Percentiles rank a stretch among this genome's conserved stretches.
phyloP scores from a whole-genome alignment of 2,113 vertebrate genomes.

The Notarius lentiginosus region DNA sequence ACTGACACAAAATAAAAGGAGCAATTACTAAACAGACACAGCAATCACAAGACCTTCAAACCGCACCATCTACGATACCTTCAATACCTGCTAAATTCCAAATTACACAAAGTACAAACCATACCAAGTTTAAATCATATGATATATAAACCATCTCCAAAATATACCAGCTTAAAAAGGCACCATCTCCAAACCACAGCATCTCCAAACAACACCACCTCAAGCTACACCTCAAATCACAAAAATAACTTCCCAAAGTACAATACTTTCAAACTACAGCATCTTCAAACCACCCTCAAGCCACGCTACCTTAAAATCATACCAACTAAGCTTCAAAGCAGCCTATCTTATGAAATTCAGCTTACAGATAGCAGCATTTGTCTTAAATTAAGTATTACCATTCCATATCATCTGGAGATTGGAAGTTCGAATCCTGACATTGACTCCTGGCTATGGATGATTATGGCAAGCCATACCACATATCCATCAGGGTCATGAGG shows the following conservation, averaged over 20 bases:
- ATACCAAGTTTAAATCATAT: not conserved
- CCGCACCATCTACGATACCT: not conserved
- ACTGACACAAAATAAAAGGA: not conserved
- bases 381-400: not conserved
- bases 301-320: not conserved
- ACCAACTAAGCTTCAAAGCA: no score
- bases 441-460: not conserved
- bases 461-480: no score
- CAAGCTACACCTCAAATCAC: not conserved
- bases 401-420: not conserved
- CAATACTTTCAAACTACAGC: no score
- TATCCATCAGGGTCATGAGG: no score
- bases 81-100: not conserved
- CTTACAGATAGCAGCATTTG: not conserved
- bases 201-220: no score
- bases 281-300: no score
- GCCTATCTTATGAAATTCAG: no score
- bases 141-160: not conserved
- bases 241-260: not conserved
- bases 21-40: not conserved
- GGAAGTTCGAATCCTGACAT: not conserved
- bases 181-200: no score
- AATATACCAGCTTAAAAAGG: not conserved
- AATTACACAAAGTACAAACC: not conserved
- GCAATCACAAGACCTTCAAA: slow-evolving; percentile 4